Evolutionary conservation across 2,113 vertebrate species (phyloP), one percentile per base, ranked within the genome.

Genomic region (Henicopernis longicauda): DNA sequence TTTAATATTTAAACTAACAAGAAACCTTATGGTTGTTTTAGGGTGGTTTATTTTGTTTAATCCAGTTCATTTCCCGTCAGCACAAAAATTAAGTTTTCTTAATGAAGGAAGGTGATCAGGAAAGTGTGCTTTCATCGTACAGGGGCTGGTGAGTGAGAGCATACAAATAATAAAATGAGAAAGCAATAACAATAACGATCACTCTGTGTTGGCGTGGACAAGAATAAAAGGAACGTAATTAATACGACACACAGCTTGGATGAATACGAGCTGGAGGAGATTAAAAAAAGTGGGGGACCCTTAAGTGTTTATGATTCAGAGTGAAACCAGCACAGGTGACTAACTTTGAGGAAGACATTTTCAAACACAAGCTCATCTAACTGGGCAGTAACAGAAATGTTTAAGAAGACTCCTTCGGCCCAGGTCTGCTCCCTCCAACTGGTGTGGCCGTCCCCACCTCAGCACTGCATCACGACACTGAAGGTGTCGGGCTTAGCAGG

Each of bases 1-100:
- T 97, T 97, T 96, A 97, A 97, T 97, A 96, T 97, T 97, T 97
- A 96, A 97, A 97, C 93, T 92, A 88, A 65, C 52, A 6, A 83
- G 91, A 94, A 97, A 76, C 78, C 84, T 95, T 89, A 76, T 63
- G 73, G 89, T 82, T 95, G 82, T 57, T 91, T 93, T 95, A 86
- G 89, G 94, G 93, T 44, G 86, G 89, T 89, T 89, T 96, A 66
- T 96, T 91, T 87, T 89, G 73, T 94, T 94, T 91, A 86, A 95
- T 91, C 86, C 55, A 91, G 86, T 95, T 86, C 82, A 65, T 94
- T 95, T 95, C 86, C 76, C 15, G 4, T 79, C 89, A 93, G 81
- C 86, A 54, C 65, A 79, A 47, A 89, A 97, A 95, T 95, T 82
- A 95, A 95, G 89, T 80, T 94, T 93, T 49, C 86, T 61, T 95